Evolutionary conservation across 2,113 vertebrate species (phyloP).

Genomic region (Uria lomvia): DNA sequence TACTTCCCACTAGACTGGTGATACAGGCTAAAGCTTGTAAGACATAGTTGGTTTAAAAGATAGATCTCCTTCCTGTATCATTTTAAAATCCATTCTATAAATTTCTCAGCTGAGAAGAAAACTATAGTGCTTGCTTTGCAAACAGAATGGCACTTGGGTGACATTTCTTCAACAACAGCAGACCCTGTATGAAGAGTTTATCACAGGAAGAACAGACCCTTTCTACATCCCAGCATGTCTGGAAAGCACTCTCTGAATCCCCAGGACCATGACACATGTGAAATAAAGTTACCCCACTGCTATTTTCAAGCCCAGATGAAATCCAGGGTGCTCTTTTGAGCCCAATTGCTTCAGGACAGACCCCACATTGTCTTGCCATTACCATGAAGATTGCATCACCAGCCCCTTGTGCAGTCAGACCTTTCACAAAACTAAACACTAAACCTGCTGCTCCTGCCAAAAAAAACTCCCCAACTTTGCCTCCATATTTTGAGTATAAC

Average conservation of each 20-base stretch:
- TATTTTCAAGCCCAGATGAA: not conserved
- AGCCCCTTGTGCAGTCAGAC: not conserved
- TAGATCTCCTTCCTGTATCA: not conserved
- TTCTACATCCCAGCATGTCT: not conserved
- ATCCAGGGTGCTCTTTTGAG: not conserved
- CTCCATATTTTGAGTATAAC: not conserved
- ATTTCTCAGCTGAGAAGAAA: not conserved
- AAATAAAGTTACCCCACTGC: not conserved
- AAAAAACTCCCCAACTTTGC: not conserved
- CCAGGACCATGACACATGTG: not conserved
- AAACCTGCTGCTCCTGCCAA: not conserved
- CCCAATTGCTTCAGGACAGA: not conserved
- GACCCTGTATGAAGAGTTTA: not conserved
- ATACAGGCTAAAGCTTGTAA: not conserved
- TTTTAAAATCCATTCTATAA: not conserved
- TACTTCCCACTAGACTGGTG: not conserved
- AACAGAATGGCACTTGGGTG: not conserved
- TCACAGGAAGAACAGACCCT: not conserved
- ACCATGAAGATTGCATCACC: not conserved
- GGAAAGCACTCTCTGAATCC: not conserved
- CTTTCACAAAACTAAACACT: not conserved
- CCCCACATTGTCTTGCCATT: fast-evolving
- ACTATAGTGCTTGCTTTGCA: not conserved
- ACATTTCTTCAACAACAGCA: not conserved
- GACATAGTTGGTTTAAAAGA: not conserved